Base-by-base conservation (phyloP, 2,888 invertebrate genomes). In the Nematopogon swammerdamellus region DNA sequence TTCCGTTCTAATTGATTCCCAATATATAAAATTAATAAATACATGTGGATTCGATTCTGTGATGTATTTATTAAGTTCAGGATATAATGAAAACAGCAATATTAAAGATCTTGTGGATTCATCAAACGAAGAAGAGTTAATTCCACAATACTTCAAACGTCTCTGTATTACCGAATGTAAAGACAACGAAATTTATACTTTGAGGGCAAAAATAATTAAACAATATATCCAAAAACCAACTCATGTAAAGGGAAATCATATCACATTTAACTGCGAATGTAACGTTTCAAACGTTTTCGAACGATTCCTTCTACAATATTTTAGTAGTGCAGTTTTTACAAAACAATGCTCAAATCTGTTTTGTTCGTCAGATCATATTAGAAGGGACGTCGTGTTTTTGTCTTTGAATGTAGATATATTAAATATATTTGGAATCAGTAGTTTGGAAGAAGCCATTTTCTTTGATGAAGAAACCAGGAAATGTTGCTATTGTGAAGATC, bases 31-130 rank as follows among this genome's bases (percentile, higher is more conserved):
- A 48, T 17, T 43, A 30, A 16, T 48, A 43, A 48, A 48, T 14
- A 48, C 44, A n/a, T 48, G 48, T 42, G 48, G 36, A 30, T 36
- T 48, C 16, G 48, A 48, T 48, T 48, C 48, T 48, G 48, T 48
- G n/a, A 48, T 48, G 43, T 48, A 48, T 30, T 19, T 48, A 36
- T 30, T 48, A 43, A n/a, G 48, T 43, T 29, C 36, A 18, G 48
- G 36, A 36, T 48, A 48, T 36, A 48, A 19, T 20, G 36, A n/a
- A 48, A 48, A 48, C 19, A 19, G 43, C 36, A 25, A 1, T 48
- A 30, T 43, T 19, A 43, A 19, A 19, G 18, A 48, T 18, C 18
- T 48, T 48, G 18, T 48, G 43, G 48, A 48, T 25, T 25, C 25
- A 25, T 25, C 25, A 25, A 25, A 25, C 25, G 25, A 25, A 25